Conservation (phyloP, 2,113 vertebrate genomes). For the cat (Felis catus) region F.catus_Fca126_mat1.0 CM031419.1:151056501-151057000, state of each 20-base stretch:
- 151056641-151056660: neutral
- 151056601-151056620: neutral
- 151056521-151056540: slow-evolving; percentile 34
- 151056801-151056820: slow-evolving; percentile 16
- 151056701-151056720: neutral
- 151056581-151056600: neutral
- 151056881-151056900: slow-evolving; percentile 23
- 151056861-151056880: slow-evolving; percentile 29
- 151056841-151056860: neutral
- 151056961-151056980: neutral
- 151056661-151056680: slow-evolving; percentile 29
- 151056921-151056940: slow-evolving; percentile 4
- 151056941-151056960: slow-evolving; percentile 1
- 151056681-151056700: neutral
- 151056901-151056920: slow-evolving; percentile 39
- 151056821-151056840: neutral
- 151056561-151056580: neutral
- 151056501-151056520: neutral
- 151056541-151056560: neutral
- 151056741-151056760: neutral
- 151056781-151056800: neutral
- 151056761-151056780: slow-evolving; percentile 6
- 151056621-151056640: neutral
- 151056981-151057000: slow-evolving; percentile 33
- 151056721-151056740: slow-evolving; percentile 7